A percentile compares a stretch with the other conserved stretches of the same genome.
These are phyloP conservation scores for Spinus pinus DNA, from an alignment of 2,797 vertebrate genomes.

Conservation along the genomic window DNA sequence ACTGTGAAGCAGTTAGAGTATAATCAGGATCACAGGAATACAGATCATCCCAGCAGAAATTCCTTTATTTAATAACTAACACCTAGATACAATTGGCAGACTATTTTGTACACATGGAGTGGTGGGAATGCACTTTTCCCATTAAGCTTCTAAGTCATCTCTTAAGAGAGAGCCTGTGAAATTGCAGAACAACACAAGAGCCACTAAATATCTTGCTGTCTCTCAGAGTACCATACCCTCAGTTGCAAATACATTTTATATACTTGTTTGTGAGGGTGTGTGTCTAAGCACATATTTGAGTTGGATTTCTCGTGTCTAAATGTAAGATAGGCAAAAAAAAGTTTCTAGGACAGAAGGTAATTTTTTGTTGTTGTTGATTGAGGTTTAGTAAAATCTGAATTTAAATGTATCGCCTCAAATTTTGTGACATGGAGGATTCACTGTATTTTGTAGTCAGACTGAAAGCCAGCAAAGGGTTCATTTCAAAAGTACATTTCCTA, in stretches of 20 bases:
- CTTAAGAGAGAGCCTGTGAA: neutral
- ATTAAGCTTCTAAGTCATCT: neutral
- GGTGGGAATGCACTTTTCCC: neutral
- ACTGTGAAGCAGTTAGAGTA: neutral
- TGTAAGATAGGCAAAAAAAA: neutral
- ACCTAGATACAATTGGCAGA: neutral
- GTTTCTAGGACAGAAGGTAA: neutral
- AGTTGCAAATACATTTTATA: neutral
- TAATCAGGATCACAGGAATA: neutral
- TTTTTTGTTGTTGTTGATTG: neutral
- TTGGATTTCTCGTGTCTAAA: neutral
- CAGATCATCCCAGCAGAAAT: constrained; percentile 1
- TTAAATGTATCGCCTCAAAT: neutral
- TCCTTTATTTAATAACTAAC: constrained; percentile 30
- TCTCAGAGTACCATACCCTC: neutral
- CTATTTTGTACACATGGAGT: neutral
- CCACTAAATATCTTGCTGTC: neutral
- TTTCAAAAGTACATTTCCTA: neutral
- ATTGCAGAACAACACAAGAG: neutral
- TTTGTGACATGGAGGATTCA: neutral
- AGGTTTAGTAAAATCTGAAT: neutral
- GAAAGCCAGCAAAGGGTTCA: neutral
- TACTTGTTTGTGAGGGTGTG: neutral
- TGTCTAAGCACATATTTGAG: neutral
- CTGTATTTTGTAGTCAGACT: neutral